These are phyloP conservation scores for Scomberomorus guttatus DNA, from an alignment of 2,797 vertebrate genomes.

Conservation along the genomic window DNA sequence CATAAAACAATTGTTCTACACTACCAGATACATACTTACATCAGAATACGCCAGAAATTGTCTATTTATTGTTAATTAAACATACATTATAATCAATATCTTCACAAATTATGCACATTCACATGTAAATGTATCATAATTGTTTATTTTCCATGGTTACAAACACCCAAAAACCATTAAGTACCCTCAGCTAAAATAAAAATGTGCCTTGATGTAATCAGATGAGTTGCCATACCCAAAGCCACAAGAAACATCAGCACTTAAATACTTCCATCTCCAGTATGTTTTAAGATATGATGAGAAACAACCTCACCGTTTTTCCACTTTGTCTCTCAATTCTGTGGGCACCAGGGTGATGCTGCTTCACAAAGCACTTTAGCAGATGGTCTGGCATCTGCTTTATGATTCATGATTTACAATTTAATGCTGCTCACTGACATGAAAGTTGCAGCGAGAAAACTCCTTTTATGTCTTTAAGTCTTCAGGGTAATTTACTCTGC, in stretches of 20 bases:
- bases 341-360: constrained; percentile 69
- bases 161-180: constrained; percentile 30
- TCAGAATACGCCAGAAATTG: no score
- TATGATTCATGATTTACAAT: constrained; percentile 83
- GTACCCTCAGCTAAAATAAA: constrained; percentile 27
- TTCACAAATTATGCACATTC: background rate
- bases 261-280: constrained; percentile 59
- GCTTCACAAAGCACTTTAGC: constrained; percentile 82
- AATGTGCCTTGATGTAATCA: constrained; percentile 53
- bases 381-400: constrained; percentile 85
- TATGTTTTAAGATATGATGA: constrained; percentile 70
- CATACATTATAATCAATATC: background rate
- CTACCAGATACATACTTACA: background rate
- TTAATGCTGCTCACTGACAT: constrained; percentile 77
- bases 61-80: background rate
- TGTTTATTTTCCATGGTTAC: constrained; percentile 18
- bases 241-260: constrained; percentile 31
- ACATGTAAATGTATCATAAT: background rate
- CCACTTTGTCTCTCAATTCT: constrained; percentile 69
- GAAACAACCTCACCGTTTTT: constrained; percentile 71
- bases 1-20: constrained; percentile 15
- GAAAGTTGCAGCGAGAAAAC: constrained; percentile 71
- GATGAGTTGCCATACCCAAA: constrained; percentile 48
- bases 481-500: constrained; percentile 66
- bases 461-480: constrained; percentile 75